A percentile compares a stretch with the other conserved stretches of the same genome.
phyloP scores from a whole-genome alignment of 92 coral and sea anemone genomes.

The Epizoanthus rinbou region DNA sequence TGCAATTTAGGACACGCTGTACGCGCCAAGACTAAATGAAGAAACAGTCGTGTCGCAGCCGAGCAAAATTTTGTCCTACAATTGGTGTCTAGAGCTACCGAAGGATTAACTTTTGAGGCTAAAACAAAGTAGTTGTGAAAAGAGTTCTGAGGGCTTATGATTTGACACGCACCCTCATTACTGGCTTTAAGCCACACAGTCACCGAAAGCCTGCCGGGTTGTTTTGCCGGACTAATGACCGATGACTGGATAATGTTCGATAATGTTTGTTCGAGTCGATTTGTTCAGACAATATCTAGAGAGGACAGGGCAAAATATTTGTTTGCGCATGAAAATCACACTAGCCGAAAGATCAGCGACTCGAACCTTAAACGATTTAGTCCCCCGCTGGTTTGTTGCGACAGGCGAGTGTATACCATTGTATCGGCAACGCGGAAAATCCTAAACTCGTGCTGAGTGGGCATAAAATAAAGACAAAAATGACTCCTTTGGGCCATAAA shows the following conservation, averaged over 20 bases:
- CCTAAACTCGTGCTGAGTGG: not conserved
- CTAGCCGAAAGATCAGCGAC: not conserved
- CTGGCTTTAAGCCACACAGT: not conserved
- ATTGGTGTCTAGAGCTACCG: slow-evolving; percentile 24
- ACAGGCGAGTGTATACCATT: not conserved
- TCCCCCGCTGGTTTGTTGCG: not conserved
- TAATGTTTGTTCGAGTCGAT: not conserved
- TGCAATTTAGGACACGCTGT: too few species aligned
- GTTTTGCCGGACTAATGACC: not conserved
- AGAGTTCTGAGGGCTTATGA: not conserved
- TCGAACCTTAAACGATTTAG: not conserved
- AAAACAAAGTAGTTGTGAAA: not conserved
- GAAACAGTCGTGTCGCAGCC: not conserved
- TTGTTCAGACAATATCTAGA: not conserved
- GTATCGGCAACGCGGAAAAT: not conserved
- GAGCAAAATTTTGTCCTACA: slow-evolving; percentile 2
- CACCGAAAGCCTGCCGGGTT: not conserved
- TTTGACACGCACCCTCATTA: not conserved
- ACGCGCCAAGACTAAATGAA: not conserved
- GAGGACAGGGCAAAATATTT: not conserved
- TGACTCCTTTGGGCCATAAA: too few species aligned
- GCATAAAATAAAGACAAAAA: too few species aligned
- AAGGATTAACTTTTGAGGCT: slow-evolving; percentile 8
- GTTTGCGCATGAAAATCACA: not conserved
- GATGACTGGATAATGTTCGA: not conserved